Conservation (phyloP, 2,888 invertebrate genomes). For the Gandaritis pyraliata region DNA sequence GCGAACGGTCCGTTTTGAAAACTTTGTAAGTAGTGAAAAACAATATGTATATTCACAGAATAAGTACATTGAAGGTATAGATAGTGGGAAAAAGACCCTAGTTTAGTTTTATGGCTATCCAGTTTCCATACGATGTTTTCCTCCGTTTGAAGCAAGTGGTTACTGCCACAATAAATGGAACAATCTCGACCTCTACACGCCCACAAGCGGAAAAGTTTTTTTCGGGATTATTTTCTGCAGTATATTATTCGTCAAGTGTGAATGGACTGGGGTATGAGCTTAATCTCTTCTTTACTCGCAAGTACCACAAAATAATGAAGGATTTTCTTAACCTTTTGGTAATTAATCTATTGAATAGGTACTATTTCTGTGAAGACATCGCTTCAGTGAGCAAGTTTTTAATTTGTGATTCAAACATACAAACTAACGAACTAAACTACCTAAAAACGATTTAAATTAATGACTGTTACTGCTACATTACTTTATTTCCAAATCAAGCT, state of each 20-base stretch:
- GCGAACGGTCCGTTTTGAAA: too few relatives aligned
- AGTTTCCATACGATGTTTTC: constrained; percentile 6
- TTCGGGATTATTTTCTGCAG: constrained; percentile 22
- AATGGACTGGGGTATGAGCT: constrained; percentile 23
- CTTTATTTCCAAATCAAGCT: too few relatives aligned
- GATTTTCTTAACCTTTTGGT: neutral
- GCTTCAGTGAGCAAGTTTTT: too few relatives aligned
- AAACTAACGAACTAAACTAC: too few relatives aligned
- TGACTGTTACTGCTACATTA: too few relatives aligned
- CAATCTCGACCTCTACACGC: constrained; percentile 16
- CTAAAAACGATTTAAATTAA: too few relatives aligned
- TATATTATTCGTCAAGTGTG: constrained; percentile 27
- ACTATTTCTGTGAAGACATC: too few relatives aligned
- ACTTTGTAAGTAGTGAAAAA: too few relatives aligned
- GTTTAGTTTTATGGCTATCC: constrained; percentile 5
- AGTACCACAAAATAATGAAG: constrained; percentile 12
- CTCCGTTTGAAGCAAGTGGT: constrained; percentile 10
- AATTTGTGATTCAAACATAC: too few relatives aligned
- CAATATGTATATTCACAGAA: too few relatives aligned
- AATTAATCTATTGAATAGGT: neutral
- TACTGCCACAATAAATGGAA: constrained; percentile 15
- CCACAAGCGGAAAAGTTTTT: constrained; percentile 19
- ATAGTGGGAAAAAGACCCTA: neutral
- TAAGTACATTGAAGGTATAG: too few relatives aligned
- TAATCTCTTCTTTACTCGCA: constrained; percentile 16